Conservation (phyloP, 2,888 invertebrate species). For the Nesidiocoris tenuis region DNA sequence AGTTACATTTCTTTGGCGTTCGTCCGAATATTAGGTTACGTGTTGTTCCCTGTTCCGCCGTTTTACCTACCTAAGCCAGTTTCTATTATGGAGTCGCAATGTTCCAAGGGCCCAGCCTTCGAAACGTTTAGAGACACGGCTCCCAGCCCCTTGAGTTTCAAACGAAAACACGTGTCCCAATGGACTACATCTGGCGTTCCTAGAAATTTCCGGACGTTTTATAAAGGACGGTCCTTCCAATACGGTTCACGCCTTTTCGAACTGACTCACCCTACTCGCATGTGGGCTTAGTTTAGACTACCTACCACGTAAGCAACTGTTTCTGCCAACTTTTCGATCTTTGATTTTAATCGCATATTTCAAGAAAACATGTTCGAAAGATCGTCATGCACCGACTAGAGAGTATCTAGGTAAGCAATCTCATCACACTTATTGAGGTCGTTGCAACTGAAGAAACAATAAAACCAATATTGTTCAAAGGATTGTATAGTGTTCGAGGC, state of each 20-base stretch:
- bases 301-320: too few species aligned
- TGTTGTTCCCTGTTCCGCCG: constrained; percentile 5
- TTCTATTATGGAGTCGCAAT: constrained; percentile 5
- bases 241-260: constrained; percentile 14
- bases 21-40: constrained; percentile 19
- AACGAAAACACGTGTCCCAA: constrained; percentile 27
- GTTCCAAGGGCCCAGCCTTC: background rate
- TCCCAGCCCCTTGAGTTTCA: background rate
- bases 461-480: too few species aligned
- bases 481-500: too few species aligned
- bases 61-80: constrained; percentile 4
- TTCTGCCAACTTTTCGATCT: too few species aligned
- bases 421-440: too few species aligned
- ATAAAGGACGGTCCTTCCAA: constrained; percentile 9
- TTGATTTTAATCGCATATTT: too few species aligned
- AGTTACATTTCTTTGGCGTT: background rate
- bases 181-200: constrained; percentile 26
- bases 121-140: background rate
- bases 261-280: background rate
- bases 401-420: too few species aligned
- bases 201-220: constrained; percentile 11
- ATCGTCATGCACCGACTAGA: too few species aligned
- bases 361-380: too few species aligned
- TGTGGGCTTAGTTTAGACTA: too few species aligned
- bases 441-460: too few species aligned